Percentiles rank a stretch among this genome's conserved stretches.
Conservation (phyloP, 2,888 invertebrate genomes). For the Papilio elwesi region DNA sequence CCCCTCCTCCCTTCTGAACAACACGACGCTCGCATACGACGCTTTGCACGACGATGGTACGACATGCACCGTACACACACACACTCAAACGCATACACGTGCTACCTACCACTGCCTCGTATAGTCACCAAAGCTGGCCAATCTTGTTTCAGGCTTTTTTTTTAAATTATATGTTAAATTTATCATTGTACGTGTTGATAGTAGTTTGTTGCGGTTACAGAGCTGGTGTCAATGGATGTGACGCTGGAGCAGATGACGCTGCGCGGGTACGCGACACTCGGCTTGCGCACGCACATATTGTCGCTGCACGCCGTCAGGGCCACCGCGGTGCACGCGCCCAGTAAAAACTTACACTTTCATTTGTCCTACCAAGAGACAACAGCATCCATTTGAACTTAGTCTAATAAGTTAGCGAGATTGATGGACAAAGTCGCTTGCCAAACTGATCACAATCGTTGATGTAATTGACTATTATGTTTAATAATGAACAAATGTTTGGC, state of each 20-base stretch:
- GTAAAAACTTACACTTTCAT: slow-evolving; percentile 51
- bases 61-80: background rate
- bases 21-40: slow-evolving; percentile 74
- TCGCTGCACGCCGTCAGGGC: slow-evolving; percentile 59
- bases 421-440: too few relatives aligned
- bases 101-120: background rate
- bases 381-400: background rate
- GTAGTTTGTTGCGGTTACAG: slow-evolving; percentile 61
- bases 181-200: too few relatives aligned
- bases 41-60: slow-evolving; percentile 80
- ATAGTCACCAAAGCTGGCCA: background rate
- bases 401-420: background rate
- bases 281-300: slow-evolving; percentile 57
- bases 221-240: slow-evolving; percentile 85
- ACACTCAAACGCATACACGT: background rate
- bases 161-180: too few relatives aligned
- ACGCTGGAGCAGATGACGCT: slow-evolving; percentile 81
- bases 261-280: slow-evolving; percentile 60
- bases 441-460: too few relatives aligned
- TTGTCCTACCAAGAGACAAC: too few relatives aligned
- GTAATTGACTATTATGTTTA: too few relatives aligned
- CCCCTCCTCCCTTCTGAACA: slow-evolving; percentile 55
- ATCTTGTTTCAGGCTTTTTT: background rate
- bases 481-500: too few relatives aligned
- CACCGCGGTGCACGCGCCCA: slow-evolving; percentile 61